Conservation (phyloP, 2,113 vertebrate species). For the Isurus oxyrinchus region DNA sequence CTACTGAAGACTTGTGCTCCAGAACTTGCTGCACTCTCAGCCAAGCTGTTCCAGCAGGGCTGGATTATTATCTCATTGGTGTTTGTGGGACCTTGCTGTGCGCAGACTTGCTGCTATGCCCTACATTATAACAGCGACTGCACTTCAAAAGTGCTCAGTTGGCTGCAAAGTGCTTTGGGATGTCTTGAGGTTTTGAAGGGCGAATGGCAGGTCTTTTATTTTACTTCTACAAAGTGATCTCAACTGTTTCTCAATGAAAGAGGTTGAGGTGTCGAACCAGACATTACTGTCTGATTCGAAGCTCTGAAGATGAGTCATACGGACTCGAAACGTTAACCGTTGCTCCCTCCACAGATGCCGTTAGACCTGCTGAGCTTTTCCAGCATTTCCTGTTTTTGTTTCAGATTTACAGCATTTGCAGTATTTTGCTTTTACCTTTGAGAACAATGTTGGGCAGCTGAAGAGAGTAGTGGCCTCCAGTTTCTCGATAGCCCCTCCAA, state of each 20-base stretch:
- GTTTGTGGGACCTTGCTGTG: neutral
- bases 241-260: neutral
- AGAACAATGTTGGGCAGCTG: neutral
- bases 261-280: neutral
- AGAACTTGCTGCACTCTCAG: too few relatives aligned
- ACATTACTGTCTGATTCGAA: neutral
- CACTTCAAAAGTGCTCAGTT: too few relatives aligned
- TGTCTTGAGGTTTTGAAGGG: too few relatives aligned
- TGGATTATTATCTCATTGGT: neutral
- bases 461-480: neutral
- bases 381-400: too few relatives aligned
- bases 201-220: neutral
- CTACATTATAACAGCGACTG: neutral
- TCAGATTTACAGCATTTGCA: too few relatives aligned
- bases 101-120: neutral
- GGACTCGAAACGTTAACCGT: too few relatives aligned
- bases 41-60: too few relatives aligned
- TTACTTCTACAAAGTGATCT: neutral
- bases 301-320: too few relatives aligned
- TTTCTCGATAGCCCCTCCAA: neutral
- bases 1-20: too few relatives aligned
- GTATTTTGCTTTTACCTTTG: neutral
- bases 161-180: too few relatives aligned
- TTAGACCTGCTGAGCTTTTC: too few relatives aligned
- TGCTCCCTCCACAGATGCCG: too few relatives aligned